phyloP scores from a whole-genome alignment of 2,113 vertebrate species.

The Sapayoa aenigma region DNA sequence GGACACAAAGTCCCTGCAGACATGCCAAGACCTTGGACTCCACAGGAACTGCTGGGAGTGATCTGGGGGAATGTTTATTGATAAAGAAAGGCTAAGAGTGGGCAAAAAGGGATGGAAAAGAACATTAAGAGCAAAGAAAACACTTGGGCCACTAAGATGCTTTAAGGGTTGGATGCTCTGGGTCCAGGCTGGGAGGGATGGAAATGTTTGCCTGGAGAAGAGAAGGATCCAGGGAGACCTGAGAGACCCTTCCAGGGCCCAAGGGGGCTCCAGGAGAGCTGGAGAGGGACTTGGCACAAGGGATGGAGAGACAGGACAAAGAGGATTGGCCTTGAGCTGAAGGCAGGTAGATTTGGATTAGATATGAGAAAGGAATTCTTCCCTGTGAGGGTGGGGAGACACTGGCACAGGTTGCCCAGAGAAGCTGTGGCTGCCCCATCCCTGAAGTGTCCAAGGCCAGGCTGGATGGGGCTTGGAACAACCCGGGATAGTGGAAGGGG shows the following conservation, averaged over 20 bases:
- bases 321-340: too few relatives aligned
- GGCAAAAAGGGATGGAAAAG: background rate
- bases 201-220: background rate
- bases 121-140: background rate
- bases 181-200: background rate
- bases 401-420: background rate
- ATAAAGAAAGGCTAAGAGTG: background rate
- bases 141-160: too few relatives aligned
- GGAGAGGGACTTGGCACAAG: background rate
- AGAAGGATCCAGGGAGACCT: background rate
- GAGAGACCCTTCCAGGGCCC: background rate
- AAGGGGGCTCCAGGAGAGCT: background rate
- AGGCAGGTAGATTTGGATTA: too few relatives aligned
- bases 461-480: too few relatives aligned
- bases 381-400: background rate
- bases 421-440: background rate
- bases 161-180: background rate
- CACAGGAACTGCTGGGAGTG: background rate
- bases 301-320: too few relatives aligned
- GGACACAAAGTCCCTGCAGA: too few relatives aligned
- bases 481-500: rapidly evolving
- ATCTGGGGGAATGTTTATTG: rapidly evolving
- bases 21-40: rapidly evolving
- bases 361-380: background rate
- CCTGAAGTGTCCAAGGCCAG: background rate